Base-by-base conservation (phyloP, 2,888 invertebrate species). In the Enoplolaimus lenunculus region DNA sequence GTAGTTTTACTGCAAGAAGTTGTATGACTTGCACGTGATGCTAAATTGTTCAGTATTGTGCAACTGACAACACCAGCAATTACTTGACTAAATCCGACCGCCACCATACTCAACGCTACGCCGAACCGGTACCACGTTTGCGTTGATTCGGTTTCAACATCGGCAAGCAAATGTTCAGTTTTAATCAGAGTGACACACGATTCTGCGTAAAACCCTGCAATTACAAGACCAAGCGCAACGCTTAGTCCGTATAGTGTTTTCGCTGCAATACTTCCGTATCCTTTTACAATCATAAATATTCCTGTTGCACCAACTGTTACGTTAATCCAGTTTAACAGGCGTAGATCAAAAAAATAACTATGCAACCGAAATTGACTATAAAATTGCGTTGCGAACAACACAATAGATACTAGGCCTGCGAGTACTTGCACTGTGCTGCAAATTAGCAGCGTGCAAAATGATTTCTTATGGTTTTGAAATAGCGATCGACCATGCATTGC, bases 191-290 rank as follows among this genome's bases (percentile, higher is more conserved):
- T 66, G 2, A n/a, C 26, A 21, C 33, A 31, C 33, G 34, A 34
- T n/a, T 68, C 68, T 21, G 76, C 78, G 66, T 79, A 79, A 72
- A 79, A 79, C 26, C 77, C 75, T 2, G 76, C 76, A 1, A 78
- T 76, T 29, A 75, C 73, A 21, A 78, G 74, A 33, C 77, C 77
- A 34, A 80, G 73, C 21, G 75, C 75, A 16, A 78, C 72, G 1
- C 76, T 77, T 0, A 79, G 74, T 21, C 73, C 73, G 71, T 79
- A 79, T 0, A 80, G 72, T 0, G 77, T 74, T 70, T 79, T 79
- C 3, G 77, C 77, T 2, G 79, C 77, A 65, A 80, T 77, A 35
- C 75, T 76, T n/a, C 80, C 80, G 68, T 77, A 77, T 60, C 77
- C 78, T n/a, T 75, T 74, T 60, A 71, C 70, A 34, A 80, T 75